Base-by-base conservation (phyloP, 2,113 vertebrate genomes). In the Tenrec ecaudatus region DNA sequence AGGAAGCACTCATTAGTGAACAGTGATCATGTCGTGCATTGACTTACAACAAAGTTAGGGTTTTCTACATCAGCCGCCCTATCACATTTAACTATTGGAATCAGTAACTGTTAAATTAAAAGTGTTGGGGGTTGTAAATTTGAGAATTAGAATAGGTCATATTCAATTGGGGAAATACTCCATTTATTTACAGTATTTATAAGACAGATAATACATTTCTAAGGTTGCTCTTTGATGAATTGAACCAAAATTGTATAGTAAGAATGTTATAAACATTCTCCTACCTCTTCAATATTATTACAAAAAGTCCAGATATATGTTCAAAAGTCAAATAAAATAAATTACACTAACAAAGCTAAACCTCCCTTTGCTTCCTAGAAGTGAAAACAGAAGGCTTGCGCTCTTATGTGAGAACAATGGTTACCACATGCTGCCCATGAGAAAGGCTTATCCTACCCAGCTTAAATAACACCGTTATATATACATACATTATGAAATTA, bases 391-490 rank as follows among this genome's bases (percentile, higher is more conserved):
- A 76, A 76, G 4, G 0, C 33, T 94, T 66, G 6, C 22, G 82
- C 62, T 71, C 69, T 93, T 85, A 15, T 25, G 90, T 94, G 62
- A 68, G 82, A 93, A 33, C 81, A 73, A 57, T 75, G 12, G 15
- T 81, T 77, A 89, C 3, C 14, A 53, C 81, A 76, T 78, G 22
- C 22, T 80, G 43, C 36, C 64, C 11, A 7, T 19, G 3, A 53
- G 38, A 14, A 91, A 36, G 33, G 82, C 92, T 77, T 62, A 68
- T 64, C 14, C 23, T 78, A 10, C 82, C 36, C 23, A 43, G 9
- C 11, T 64, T 53, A 53, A 53, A 53, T 53, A 10, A 53, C 6
- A 53, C 6, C 6, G 47, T 14, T 8, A 53, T 53, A 53, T 53
- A 53, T 53, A 47, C 10, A 47, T 47, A 47, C 10, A 53, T 53